Conservation (phyloP, 1,140 invertebrate genomes). For the Anoplophora glabripennis region DNA sequence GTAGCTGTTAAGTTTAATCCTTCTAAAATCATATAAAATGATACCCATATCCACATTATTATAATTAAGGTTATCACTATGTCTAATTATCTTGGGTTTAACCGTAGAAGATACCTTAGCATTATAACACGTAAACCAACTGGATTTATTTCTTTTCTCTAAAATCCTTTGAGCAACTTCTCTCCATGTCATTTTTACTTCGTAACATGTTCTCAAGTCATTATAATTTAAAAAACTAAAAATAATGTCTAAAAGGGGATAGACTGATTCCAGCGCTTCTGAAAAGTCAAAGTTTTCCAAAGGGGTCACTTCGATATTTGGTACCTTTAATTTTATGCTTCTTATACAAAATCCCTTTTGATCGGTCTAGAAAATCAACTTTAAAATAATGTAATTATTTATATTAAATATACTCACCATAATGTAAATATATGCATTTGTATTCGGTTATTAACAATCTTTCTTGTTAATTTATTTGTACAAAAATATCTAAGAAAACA, state of each 20-base stretch:
- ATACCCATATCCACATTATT: conserved; percentile 32
- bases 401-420: too few relatives aligned
- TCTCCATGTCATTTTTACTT: conserved; percentile 31
- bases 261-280: conserved; percentile 29
- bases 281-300: conserved; percentile 30
- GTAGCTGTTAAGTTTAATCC: conserved; percentile 27
- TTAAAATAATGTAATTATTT: too few relatives aligned
- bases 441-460: too few relatives aligned
- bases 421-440: too few relatives aligned
- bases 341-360: conserved; percentile 24
- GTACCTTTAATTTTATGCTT: conserved; percentile 16
- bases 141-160: conserved; percentile 22
- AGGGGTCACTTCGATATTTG: background rate
- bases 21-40: conserved; percentile 31
- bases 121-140: conserved; percentile 36
- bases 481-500: too few relatives aligned
- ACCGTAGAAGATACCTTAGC: conserved; percentile 13
- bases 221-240: conserved; percentile 32
- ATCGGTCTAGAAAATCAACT: too few relatives aligned
- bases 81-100: too few relatives aligned
- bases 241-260: conserved; percentile 34
- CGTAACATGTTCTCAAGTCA: conserved; percentile 26
- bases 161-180: conserved; percentile 23
- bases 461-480: too few relatives aligned
- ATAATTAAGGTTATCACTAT: conserved; percentile 30